Conservation (phyloP, 23 tunicate species). For the Clavelina lepadiformis region DNA sequence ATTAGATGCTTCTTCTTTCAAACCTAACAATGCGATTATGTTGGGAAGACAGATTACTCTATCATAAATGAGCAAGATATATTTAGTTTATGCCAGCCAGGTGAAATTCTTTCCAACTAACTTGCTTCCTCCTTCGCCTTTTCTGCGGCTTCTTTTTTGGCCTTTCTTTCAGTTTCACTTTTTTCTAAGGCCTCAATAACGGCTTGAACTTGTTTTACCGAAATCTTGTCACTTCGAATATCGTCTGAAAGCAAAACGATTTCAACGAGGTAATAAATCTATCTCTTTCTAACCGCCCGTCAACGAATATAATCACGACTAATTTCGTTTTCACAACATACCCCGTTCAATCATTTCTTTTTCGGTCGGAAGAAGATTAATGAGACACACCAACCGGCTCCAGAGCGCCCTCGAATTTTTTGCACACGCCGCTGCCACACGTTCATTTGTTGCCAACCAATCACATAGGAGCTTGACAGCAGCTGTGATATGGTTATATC, state of each 20-base stretch:
- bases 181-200: constrained; percentile 3
- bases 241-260: constrained; percentile 5
- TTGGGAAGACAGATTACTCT: no score
- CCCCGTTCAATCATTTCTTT: no score
- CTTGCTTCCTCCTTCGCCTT: constrained; percentile 20
- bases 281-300: no score
- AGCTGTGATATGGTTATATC: constrained; percentile 45
- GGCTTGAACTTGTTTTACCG: constrained; percentile 10
- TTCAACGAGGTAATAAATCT: no score
- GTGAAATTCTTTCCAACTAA: not conserved
- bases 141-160: constrained; percentile 2
- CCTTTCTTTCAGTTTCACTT: constrained; percentile 1
- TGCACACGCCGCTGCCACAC: constrained; percentile 66
- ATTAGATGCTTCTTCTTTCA: constrained; percentile 12
- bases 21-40: constrained; percentile 8
- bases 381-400: constrained; percentile 47
- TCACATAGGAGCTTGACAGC: constrained; percentile 81
- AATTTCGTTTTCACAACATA: no score
- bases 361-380: constrained; percentile 53
- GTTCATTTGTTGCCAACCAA: constrained; percentile 71
- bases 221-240: constrained; percentile 8
- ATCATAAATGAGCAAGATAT: no score
- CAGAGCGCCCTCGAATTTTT: constrained; percentile 71
- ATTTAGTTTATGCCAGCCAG: no score
- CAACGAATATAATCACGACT: no score